A percentile compares a stretch with the other conserved stretches of the same genome.
Evolutionary conservation across 2,113 vertebrate species (phyloP).

Genomic region (Labeo catla): DNA sequence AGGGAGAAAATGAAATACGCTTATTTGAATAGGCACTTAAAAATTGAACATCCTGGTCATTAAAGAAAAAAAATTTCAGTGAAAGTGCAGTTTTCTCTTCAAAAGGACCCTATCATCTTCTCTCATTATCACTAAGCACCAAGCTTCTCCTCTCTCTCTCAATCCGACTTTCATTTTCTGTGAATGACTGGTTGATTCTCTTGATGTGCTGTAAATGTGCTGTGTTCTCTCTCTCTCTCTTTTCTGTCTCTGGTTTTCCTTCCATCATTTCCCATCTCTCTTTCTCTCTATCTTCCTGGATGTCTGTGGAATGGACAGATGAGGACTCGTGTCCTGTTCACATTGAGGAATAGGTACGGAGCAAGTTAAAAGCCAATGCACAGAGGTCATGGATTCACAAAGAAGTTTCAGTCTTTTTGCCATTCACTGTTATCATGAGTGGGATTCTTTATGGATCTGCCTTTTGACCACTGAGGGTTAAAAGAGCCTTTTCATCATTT

Average conservation of each 20-base stretch:
- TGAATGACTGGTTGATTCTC: constrained; percentile 61
- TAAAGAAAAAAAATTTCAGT: not conserved
- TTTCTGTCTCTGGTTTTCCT: constrained; percentile 52
- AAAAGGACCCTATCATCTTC: not conserved
- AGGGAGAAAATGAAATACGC: not conserved
- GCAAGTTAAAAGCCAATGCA: constrained; percentile 23
- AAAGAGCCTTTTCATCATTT: constrained; percentile 30
- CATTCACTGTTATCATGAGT: constrained; percentile 24
- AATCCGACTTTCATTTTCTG: constrained; percentile 45
- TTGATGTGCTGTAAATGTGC: constrained; percentile 76
- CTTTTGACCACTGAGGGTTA: constrained; percentile 21
- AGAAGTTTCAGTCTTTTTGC: constrained; percentile 7
- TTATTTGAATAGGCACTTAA: not conserved
- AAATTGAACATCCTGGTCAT: not conserved
- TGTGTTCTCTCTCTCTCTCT: constrained; percentile 65
- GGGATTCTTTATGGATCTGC: not conserved
- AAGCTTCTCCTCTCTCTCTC: constrained; percentile 18
- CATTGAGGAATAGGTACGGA: constrained; percentile 95
- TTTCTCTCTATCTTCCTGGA: constrained; percentile 74
- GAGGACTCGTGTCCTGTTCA: constrained; percentile 92
- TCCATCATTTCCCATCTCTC: constrained; percentile 48
- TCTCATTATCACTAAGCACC: constrained; percentile 34
- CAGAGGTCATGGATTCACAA: constrained; percentile 37
- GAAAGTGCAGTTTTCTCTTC: not conserved
- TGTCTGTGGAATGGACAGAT: constrained; percentile 84